Conservation (phyloP, 1,140 invertebrate genomes). For the Polypedilum pembai region DNA sequence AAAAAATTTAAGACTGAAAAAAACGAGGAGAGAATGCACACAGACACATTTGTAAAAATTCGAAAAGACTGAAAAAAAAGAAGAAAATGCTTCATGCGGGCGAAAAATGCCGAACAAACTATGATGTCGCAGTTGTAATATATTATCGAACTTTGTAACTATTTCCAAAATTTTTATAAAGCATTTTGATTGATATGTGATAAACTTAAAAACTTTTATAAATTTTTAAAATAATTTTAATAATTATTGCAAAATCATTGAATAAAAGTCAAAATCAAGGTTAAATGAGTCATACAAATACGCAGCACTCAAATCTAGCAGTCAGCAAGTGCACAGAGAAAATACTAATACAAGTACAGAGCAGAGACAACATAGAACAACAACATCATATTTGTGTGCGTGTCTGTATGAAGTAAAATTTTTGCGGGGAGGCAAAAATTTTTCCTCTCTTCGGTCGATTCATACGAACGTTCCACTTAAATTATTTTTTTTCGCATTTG, state of each 20-base stretch:
- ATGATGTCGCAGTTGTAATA: not conserved
- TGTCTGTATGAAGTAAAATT: conserved; percentile 18
- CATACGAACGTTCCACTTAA: conserved; percentile 24
- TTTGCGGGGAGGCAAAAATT: conserved; percentile 21
- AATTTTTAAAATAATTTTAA: not conserved
- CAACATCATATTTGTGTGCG: not conserved
- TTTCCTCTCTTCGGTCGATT: conserved; percentile 23
- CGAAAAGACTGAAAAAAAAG: not conserved
- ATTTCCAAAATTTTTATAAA: no score
- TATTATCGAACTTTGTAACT: no score
- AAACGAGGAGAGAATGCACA: conserved; percentile 26
- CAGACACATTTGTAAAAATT: conserved; percentile 21
- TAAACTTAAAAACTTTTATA: not conserved
- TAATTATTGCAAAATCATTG: not conserved
- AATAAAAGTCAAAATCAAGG: not conserved
- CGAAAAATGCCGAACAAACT: not conserved
- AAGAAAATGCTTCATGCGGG: conserved; percentile 18
- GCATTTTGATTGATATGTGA: no score
- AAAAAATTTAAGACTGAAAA: conserved; percentile 27
- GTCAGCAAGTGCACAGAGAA: conserved; percentile 20
- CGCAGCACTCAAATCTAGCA: not conserved
- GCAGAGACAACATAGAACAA: conserved; percentile 23
- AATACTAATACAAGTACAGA: conserved; percentile 24
- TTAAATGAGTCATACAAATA: not conserved
- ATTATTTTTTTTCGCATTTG: conserved; percentile 27